Percentiles rank a stretch among this genome's conserved stretches.
These are phyloP conservation scores for Zeuzera pyrina DNA, from an alignment of 2,888 invertebrate species.

Conservation along the genomic window DNA sequence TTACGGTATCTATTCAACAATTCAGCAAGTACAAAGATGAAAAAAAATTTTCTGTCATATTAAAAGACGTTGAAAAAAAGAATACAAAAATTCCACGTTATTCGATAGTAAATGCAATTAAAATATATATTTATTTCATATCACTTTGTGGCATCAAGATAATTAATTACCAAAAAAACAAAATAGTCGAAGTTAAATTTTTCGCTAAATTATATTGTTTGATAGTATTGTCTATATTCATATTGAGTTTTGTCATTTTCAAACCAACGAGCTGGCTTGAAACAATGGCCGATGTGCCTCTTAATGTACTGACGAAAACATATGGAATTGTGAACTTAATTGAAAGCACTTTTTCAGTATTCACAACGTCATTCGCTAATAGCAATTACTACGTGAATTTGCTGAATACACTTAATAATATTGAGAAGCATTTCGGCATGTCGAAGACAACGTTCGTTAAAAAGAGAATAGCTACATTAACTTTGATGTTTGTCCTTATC, in stretches of 20 bases:
- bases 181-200: slow-evolving; percentile 17
- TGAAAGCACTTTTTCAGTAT: slow-evolving; percentile 29
- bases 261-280: slow-evolving; percentile 28
- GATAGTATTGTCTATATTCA: too few species aligned
- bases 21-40: background rate
- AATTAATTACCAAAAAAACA: slow-evolving; percentile 21
- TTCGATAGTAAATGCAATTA: slow-evolving; percentile 27
- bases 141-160: slow-evolving; percentile 32
- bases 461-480: slow-evolving; percentile 20
- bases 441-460: slow-evolving; percentile 21
- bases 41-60: slow-evolving; percentile 5
- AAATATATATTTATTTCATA: slow-evolving; percentile 30
- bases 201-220: slow-evolving; percentile 26
- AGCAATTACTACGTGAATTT: slow-evolving; percentile 25
- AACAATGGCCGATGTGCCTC: slow-evolving; percentile 31
- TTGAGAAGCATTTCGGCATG: slow-evolving; percentile 28
- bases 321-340: slow-evolving; percentile 22
- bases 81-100: slow-evolving; percentile 12
- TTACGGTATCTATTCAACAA: background rate
- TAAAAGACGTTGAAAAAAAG: slow-evolving; percentile 4
- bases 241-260: background rate
- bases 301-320: slow-evolving; percentile 34
- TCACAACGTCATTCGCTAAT: slow-evolving; percentile 26
- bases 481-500: slow-evolving; percentile 22
- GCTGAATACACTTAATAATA: slow-evolving; percentile 27